phyloP scores from a whole-genome alignment of 2,797 vertebrate species.

The Manis pentadactyla region DNA sequence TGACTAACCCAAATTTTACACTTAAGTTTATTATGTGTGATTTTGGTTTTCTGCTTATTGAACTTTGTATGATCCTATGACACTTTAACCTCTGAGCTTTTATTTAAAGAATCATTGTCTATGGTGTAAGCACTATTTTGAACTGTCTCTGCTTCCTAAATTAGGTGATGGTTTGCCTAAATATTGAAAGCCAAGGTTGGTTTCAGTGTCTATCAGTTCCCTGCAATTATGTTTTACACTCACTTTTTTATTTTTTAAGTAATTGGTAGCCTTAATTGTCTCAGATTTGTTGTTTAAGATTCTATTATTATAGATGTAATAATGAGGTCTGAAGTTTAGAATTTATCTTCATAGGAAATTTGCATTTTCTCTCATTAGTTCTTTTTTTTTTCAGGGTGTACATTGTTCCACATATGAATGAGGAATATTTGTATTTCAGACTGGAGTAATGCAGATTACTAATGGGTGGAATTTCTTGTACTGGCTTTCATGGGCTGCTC shows the following conservation, averaged over 20 bases:
- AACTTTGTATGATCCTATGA: background rate
- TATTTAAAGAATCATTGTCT: background rate
- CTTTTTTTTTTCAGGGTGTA: background rate
- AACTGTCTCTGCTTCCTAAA: background rate
- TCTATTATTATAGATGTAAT: background rate
- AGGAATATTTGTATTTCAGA: constrained; percentile 59
- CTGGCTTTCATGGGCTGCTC: constrained; percentile 60
- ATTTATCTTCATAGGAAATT: background rate
- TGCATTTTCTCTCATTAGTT: constrained; percentile 35
- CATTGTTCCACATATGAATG: background rate
- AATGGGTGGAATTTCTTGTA: constrained; percentile 15
- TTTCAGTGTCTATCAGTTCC: constrained; percentile 32
- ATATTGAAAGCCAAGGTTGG: background rate
- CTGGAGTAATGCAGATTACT: background rate
- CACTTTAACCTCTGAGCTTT: background rate
- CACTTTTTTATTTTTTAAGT: background rate
- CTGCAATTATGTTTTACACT: background rate
- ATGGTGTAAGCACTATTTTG: background rate
- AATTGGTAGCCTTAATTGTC: background rate
- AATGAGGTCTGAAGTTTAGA: background rate
- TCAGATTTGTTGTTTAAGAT: constrained; percentile 51
- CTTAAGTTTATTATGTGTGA: background rate
- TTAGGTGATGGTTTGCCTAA: background rate
- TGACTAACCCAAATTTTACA: background rate
- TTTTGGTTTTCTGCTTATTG: constrained; percentile 23